Conservation (phyloP, 1,140 invertebrate species). For the Coenobita brevimanus region DNA sequence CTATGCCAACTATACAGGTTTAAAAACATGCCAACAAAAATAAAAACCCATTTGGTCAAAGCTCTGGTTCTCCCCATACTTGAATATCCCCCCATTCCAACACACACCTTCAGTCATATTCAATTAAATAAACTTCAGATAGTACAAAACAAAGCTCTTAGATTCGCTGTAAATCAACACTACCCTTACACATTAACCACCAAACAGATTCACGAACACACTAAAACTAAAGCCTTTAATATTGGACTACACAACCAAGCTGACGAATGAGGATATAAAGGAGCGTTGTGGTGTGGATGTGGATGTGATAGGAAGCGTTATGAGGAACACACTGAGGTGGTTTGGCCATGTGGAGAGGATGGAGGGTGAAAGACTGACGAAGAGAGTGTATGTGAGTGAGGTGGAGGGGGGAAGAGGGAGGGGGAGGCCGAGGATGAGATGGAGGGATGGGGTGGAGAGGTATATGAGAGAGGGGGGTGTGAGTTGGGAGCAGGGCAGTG, state of each 20-base stretch:
- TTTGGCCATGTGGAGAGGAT: too few species aligned
- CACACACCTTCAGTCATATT: not conserved
- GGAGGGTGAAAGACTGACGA: too few species aligned
- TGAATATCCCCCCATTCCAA: conserved; percentile 2
- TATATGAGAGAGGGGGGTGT: too few species aligned
- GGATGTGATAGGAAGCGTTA: too few species aligned
- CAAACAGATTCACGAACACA: not conserved
- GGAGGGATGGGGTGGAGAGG: too few species aligned
- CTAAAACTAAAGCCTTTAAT: not conserved
- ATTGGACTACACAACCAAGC: not conserved
- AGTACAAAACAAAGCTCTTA: not conserved
- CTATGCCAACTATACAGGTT: not conserved
- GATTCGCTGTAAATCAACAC: not conserved
- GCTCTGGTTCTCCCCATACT: not conserved
- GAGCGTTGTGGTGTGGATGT: too few species aligned
- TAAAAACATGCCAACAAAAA: not conserved
- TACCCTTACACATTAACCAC: conserved; percentile 9
- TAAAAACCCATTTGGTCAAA: not conserved
- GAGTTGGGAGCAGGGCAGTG: too few species aligned
- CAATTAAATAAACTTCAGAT: not conserved
- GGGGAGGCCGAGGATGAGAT: too few species aligned
- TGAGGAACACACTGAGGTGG: too few species aligned
- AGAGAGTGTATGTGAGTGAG: too few species aligned
- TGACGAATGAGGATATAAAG: too few species aligned
- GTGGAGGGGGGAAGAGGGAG: too few species aligned